phyloP scores from a whole-genome alignment of 2,797 vertebrate species.

The Sebastes hubbsi region DNA sequence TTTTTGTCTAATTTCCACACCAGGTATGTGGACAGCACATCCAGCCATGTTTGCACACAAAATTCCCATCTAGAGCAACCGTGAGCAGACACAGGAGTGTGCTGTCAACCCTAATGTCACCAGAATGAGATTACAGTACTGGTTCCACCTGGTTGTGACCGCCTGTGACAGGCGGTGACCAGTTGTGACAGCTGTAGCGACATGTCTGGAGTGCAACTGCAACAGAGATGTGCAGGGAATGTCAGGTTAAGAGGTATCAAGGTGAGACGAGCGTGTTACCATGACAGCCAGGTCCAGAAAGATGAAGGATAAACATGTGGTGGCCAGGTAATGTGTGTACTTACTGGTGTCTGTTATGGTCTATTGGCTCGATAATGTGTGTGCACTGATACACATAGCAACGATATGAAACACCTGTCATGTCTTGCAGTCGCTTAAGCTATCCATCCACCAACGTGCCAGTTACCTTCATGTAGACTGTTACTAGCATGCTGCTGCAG shows the following conservation, averaged over 20 bases:
- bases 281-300: constrained; percentile 51
- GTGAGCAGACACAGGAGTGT: constrained; percentile 1
- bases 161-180: constrained; percentile 55
- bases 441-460: constrained; percentile 19
- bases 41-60: neutral
- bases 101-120: constrained; percentile 21
- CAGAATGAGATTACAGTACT: constrained; percentile 32
- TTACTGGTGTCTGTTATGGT: constrained; percentile 49
- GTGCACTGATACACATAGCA: neutral
- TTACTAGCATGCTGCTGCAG: constrained; percentile 26
- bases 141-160: constrained; percentile 56
- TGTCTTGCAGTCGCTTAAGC: constrained; percentile 30
- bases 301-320: constrained; percentile 57
- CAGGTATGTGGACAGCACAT: neutral
- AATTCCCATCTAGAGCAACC: neutral
- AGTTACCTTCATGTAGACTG: constrained; percentile 42
- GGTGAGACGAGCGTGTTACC: constrained; percentile 37
- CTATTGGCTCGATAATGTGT: constrained; percentile 8
- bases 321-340: constrained; percentile 43
- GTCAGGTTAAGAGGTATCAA: constrained; percentile 60
- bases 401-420: constrained; percentile 67
- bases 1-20: neutral
- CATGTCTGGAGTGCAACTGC: constrained; percentile 34
- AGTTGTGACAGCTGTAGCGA: constrained; percentile 53
- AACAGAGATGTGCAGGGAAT: constrained; percentile 32